Percentiles rank a stretch among this genome's conserved stretches.
phyloP scores from a whole-genome alignment of 2,113 vertebrate genomes.

The Cinclus cinclus region DNA sequence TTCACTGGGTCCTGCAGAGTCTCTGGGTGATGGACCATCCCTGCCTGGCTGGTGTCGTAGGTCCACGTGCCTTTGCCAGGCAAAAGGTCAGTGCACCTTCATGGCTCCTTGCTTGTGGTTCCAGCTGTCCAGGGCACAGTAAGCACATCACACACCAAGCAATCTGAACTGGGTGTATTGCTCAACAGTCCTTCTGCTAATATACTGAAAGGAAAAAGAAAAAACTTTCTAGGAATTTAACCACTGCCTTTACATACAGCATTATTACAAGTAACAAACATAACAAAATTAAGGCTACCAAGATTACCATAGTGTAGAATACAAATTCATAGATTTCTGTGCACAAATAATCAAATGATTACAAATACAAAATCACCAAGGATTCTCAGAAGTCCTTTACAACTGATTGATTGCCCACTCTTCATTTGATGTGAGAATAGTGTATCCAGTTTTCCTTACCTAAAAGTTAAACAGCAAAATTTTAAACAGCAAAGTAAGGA shows the following conservation, averaged over 20 bases:
- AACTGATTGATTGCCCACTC: not conserved
- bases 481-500: not conserved
- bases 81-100: not conserved
- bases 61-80: not conserved
- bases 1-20: not conserved
- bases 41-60: not conserved
- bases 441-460: not conserved
- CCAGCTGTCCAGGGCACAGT: not conserved
- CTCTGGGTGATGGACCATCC: not conserved
- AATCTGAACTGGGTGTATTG: not conserved
- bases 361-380: not conserved
- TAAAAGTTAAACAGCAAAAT: not conserved
- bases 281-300: not conserved
- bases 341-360: not conserved
- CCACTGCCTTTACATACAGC: not conserved
- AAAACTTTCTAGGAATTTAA: not conserved
- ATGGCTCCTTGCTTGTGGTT: not conserved
- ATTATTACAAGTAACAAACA: not conserved
- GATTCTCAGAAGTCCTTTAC: not conserved
- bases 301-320: not conserved
- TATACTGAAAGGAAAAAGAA: not conserved
- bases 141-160: not conserved
- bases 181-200: not conserved
- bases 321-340: not conserved
- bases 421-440: not conserved